Base-by-base conservation (phyloP, 1,140 invertebrate genomes). In the Grapholita molesta region DNA sequence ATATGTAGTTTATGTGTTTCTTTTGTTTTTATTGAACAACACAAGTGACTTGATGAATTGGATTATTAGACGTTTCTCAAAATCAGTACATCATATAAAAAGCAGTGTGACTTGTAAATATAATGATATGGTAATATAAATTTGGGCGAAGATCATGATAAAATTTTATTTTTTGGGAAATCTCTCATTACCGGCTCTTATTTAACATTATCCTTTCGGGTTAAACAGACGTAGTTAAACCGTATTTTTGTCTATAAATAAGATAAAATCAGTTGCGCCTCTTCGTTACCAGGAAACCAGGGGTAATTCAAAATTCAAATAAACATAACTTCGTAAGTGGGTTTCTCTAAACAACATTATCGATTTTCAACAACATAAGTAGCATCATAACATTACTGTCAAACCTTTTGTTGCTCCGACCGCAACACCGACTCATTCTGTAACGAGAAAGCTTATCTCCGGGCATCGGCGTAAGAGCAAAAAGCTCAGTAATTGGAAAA, bases 401-500 rank as follows among this genome's bases (percentile, higher is more conserved):
- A 61, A 61, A 61, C 24, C 55, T 61, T 61, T 61, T 30, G 55
- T 61, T 61, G 55, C 12, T 32, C 12, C 15, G 25, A 30, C 55
- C 28, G 55, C 55, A 61, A 28, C 55, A 55, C 72, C 70, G 69
- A 75, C 66, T 72, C 71, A 75, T 76, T 79, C 74, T 69, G 69
- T 75, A 82, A 80, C 66, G 66, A 86, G 85, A 86, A 87, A 88
- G 84, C 84, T 86, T 86, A 86, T 88, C 79, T 80, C 74, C 73
- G 69, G 73, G 74, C 73, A 89, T 82, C 80, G 73, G 68, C 73
- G 68, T 55, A 32, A 28, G 68, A 71, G 83, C 85, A 89, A 89
- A 90, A 91, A 91, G 85, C 87, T 86, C 70, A 86, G 75, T 88
- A 85, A 89, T 90, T 86, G 85, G 87, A 89, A 89, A 88, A 86